Conservation (phyloP, 2,113 vertebrate species). For the Loxodonta africana region DNA sequence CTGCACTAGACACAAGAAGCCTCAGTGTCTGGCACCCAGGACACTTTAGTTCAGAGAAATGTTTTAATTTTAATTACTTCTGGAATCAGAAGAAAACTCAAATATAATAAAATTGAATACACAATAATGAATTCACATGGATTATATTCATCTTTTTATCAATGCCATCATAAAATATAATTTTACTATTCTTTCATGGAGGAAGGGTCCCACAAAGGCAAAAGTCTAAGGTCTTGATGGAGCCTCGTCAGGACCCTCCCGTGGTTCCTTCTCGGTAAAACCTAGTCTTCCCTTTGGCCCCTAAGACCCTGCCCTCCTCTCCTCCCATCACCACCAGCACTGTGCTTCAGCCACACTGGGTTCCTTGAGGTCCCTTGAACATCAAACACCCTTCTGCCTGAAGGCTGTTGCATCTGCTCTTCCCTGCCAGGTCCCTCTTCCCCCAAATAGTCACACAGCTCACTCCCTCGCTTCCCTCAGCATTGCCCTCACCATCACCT, state of each 20-base stretch:
- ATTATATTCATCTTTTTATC: neutral
- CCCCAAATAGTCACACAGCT: neutral
- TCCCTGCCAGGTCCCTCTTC: neutral
- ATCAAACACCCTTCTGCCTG: neutral
- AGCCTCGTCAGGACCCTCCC: neutral
- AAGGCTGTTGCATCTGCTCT: neutral
- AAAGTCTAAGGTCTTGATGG: neutral
- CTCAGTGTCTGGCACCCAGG: neutral
- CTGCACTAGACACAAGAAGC: neutral
- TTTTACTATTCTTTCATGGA: neutral
- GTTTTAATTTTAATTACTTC: neutral
- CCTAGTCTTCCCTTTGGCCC: neutral
- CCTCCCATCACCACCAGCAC: neutral
- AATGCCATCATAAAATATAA: neutral
- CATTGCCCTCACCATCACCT: neutral
- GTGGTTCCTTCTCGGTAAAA: neutral
- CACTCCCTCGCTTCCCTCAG: neutral
- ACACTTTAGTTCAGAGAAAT: neutral
- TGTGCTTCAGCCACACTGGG: neutral
- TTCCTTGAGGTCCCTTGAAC: neutral
- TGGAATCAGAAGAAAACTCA: neutral
- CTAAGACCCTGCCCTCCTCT: neutral
- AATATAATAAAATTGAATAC: neutral
- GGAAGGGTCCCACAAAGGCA: neutral
- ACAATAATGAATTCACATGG: neutral